Evolutionary conservation across 1,140 invertebrate genomes (phyloP).

Genomic region (Temnothorax nylanderi): DNA sequence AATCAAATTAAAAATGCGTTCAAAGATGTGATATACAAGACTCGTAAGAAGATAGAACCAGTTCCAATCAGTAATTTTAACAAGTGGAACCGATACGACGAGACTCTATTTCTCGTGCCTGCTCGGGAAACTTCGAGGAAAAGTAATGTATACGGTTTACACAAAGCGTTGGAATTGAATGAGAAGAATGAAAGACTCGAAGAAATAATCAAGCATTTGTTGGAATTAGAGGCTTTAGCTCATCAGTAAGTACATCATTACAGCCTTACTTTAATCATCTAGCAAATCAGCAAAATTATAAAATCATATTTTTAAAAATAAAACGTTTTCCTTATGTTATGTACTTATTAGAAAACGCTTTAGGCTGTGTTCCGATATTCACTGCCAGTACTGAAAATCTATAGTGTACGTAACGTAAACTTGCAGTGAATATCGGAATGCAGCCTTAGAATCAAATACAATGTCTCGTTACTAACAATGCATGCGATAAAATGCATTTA

Average conservation of each 20-base stretch:
- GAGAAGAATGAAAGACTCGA: slow-evolving; percentile 66
- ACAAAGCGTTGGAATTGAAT: slow-evolving; percentile 85
- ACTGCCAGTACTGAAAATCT: too few relatives aligned
- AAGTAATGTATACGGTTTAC: slow-evolving; percentile 87
- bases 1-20: slow-evolving; percentile 72
- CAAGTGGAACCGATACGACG: slow-evolving; percentile 78
- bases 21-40: slow-evolving; percentile 72
- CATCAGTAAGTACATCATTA: slow-evolving; percentile 73
- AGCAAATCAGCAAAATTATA: neutral
- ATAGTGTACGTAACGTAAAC: too few relatives aligned
- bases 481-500: too few relatives aligned
- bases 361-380: too few relatives aligned
- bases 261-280: neutral
- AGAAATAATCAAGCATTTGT: slow-evolving; percentile 71
- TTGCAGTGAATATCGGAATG: too few relatives aligned
- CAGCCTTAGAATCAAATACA: neutral
- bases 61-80: slow-evolving; percentile 63
- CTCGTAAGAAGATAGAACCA: slow-evolving; percentile 43
- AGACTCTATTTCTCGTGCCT: slow-evolving; percentile 74
- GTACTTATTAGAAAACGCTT: neutral
- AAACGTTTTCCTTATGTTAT: neutral
- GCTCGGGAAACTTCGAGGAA: slow-evolving; percentile 78
- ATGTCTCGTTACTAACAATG: neutral
- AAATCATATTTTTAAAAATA: neutral
- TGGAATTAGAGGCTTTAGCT: slow-evolving; percentile 71